These are phyloP conservation scores for Lysiphlebus fabarum DNA, from an alignment of 1,140 invertebrate species.

Conservation along the genomic window DNA sequence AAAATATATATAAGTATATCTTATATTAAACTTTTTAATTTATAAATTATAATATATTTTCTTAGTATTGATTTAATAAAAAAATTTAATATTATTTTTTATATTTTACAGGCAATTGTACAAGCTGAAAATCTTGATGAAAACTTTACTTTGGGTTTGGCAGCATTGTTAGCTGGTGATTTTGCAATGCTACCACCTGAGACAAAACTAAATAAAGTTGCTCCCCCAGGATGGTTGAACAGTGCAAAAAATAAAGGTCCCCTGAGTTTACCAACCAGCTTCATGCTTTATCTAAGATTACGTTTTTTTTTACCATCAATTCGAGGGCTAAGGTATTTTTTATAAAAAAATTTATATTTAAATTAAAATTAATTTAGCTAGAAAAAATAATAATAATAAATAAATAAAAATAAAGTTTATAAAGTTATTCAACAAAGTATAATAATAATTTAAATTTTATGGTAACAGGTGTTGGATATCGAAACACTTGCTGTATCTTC, in stretches of 20 bases:
- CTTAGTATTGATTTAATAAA: no score
- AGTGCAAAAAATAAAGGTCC: slow-evolving; percentile 52
- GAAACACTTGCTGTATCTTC: slow-evolving; percentile 75
- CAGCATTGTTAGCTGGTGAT: slow-evolving; percentile 70
- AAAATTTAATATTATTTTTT: slow-evolving; percentile 8
- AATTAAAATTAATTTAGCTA: no score
- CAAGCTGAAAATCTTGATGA: slow-evolving; percentile 70
- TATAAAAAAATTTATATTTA: no score
- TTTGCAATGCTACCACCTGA: slow-evolving; percentile 79
- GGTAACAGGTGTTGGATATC: slow-evolving; percentile 62
- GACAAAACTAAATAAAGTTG: slow-evolving; percentile 73
- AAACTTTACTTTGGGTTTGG: slow-evolving; percentile 74
- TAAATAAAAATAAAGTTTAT: no score
- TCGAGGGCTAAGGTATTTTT: slow-evolving; percentile 54
- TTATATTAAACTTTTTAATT: no score
- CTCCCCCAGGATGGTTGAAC: slow-evolving; percentile 63
- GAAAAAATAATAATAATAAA: no score
- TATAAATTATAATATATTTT: no score
- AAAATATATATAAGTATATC: no score
- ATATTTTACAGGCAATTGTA: slow-evolving; percentile 62
- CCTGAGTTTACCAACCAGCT: slow-evolving; percentile 48
- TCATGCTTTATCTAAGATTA: slow-evolving; percentile 73
- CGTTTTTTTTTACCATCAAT: slow-evolving; percentile 74
- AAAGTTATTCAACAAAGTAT: no score
- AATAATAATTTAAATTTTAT: slow-evolving; percentile 15